A percentile compares a stretch with the other conserved stretches of the same genome.
phyloP scores from a whole-genome alignment of 2,888 invertebrate species.

The Oxycera nigricornis region DNA sequence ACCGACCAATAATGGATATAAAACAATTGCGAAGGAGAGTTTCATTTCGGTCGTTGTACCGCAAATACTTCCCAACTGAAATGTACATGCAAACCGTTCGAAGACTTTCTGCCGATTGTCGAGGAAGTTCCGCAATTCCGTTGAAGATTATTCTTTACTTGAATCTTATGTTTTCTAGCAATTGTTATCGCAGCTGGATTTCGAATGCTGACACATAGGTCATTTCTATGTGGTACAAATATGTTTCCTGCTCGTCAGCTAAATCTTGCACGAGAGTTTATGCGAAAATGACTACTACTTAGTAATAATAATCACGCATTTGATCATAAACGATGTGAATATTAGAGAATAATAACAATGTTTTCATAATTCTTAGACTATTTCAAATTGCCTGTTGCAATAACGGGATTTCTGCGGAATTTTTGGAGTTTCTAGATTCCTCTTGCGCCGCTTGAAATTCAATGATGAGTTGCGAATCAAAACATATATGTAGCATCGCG shows the following conservation, averaged over 20 bases:
- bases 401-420: too few relatives aligned
- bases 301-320: too few relatives aligned
- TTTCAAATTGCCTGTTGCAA: too few relatives aligned
- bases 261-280: too few relatives aligned
- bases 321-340: too few relatives aligned
- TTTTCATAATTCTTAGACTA: too few relatives aligned
- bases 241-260: slow-evolving; percentile 32
- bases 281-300: too few relatives aligned
- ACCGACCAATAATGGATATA: not conserved
- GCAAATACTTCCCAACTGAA: not conserved
- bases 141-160: not conserved
- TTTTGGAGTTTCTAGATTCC: too few relatives aligned
- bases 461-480: too few relatives aligned
- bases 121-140: not conserved
- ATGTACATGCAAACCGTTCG: not conserved
- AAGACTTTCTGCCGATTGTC: not conserved
- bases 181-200: slow-evolving; percentile 16
- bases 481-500: too few relatives aligned
- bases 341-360: too few relatives aligned
- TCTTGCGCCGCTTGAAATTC: too few relatives aligned
- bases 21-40: not conserved
- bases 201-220: slow-evolving; percentile 27
- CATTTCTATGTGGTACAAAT: slow-evolving; percentile 16
- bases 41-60: not conserved
- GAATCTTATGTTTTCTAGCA: slow-evolving; percentile 10